Conservation (phyloP, 2,797 vertebrate species). For the Sarcophilus harrisii region DNA sequence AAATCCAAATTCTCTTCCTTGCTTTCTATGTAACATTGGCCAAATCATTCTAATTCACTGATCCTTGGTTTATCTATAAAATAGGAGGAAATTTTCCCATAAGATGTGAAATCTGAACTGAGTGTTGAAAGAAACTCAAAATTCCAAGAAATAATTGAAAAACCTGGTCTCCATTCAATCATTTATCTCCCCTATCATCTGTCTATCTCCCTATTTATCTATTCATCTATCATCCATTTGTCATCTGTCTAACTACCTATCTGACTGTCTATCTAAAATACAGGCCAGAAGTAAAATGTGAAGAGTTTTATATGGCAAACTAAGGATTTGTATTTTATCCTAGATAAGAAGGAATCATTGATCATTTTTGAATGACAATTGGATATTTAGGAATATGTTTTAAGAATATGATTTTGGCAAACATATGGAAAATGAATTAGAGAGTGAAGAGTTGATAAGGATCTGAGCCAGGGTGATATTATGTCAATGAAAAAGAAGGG, state of each 20-base stretch:
- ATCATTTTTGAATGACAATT: background rate
- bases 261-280: background rate
- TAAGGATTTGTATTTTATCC: background rate
- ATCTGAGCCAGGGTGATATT: background rate
- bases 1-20: constrained; percentile 3
- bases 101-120: background rate
- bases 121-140: background rate
- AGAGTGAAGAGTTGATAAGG: background rate
- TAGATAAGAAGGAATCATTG: background rate
- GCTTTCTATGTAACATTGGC: background rate
- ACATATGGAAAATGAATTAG: background rate
- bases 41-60: background rate
- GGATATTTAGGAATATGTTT: background rate
- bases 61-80: background rate
- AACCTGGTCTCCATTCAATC: background rate
- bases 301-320: background rate
- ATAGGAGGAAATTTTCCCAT: background rate
- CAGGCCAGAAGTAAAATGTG: background rate
- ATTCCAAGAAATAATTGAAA: background rate
- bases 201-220: no score
- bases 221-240: no score
- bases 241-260: background rate
- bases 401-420: background rate
- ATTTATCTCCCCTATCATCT: background rate
- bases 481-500: background rate